phyloP scores from a whole-genome alignment of 2,888 invertebrate species.

The Plusia festucae region DNA sequence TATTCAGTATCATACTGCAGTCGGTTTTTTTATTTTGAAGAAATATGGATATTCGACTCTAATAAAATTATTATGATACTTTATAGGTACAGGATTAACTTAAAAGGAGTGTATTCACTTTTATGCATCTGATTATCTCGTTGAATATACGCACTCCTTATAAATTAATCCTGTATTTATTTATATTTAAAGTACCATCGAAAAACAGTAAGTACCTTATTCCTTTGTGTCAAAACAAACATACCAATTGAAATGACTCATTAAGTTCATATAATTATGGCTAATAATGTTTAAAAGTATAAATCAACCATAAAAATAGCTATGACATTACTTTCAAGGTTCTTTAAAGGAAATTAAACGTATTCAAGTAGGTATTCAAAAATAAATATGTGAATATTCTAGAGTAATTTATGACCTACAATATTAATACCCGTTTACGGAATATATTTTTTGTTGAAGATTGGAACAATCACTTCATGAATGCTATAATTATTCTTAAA shows the following conservation, averaged over 20 bases:
- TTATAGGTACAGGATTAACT: too few species aligned
- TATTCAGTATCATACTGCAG: too few species aligned
- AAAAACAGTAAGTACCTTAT: not conserved
- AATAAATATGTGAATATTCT: not conserved
- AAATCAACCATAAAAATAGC: constrained; percentile 5
- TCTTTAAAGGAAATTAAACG: not conserved
- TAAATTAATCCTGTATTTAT: not conserved
- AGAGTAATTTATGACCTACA: not conserved
- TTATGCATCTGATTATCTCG: too few species aligned
- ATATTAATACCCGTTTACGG: not conserved
- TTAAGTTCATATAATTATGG: not conserved
- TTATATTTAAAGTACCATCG: not conserved
- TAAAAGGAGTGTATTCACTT: too few species aligned
- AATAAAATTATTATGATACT: too few species aligned
- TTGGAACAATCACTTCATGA: not conserved
- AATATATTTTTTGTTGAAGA: not conserved
- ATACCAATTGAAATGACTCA: not conserved
- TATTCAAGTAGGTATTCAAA: not conserved
- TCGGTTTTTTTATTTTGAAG: too few species aligned
- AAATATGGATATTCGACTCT: too few species aligned
- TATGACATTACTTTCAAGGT: not conserved
- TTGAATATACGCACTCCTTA: too few species aligned
- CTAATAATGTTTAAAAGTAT: not conserved
- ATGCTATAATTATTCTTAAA: not conserved
- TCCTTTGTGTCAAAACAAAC: not conserved